phyloP scores from a whole-genome alignment of 2,888 invertebrate species.

The Epinotia demarniana region DNA sequence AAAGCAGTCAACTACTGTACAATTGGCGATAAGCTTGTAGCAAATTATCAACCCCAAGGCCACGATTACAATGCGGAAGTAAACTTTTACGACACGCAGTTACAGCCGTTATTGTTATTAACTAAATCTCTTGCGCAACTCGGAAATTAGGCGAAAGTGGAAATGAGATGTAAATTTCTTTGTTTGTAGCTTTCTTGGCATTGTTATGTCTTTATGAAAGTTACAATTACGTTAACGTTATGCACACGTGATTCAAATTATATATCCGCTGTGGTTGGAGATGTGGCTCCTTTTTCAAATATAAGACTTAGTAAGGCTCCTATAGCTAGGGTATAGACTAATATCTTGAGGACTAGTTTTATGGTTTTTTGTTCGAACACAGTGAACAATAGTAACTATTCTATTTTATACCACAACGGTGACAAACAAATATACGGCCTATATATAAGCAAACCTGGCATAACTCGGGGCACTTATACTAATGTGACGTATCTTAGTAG shows the following conservation, averaged over 20 bases:
- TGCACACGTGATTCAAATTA: conserved; percentile 29
- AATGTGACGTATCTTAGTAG: no score
- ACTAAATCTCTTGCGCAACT: conserved; percentile 38
- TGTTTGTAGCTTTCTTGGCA: conserved; percentile 45
- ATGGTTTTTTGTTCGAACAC: neutral
- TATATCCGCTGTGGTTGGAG: neutral
- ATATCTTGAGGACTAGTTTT: neutral
- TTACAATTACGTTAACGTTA: conserved; percentile 39
- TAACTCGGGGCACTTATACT: no score
- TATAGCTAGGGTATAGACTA: neutral
- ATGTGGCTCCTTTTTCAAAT: neutral
- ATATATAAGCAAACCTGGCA: no score
- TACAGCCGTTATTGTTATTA: conserved; percentile 37
- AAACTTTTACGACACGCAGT: conserved; percentile 21
- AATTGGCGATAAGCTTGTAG: neutral
- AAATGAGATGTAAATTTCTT: conserved; percentile 46
- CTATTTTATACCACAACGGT: neutral
- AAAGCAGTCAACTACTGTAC: neutral
- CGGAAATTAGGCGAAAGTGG: conserved; percentile 49
- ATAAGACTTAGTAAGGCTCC: neutral
- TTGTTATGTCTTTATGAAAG: conserved; percentile 41
- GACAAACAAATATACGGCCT: neutral
- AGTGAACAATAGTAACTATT: no score
- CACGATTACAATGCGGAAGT: conserved; percentile 11
- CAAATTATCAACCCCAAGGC: conserved; percentile 22